Evolutionary conservation across 2,113 vertebrate species (phyloP), one percentile per base, ranked within the genome.

Genomic region (Chunga burmeisteri): DNA sequence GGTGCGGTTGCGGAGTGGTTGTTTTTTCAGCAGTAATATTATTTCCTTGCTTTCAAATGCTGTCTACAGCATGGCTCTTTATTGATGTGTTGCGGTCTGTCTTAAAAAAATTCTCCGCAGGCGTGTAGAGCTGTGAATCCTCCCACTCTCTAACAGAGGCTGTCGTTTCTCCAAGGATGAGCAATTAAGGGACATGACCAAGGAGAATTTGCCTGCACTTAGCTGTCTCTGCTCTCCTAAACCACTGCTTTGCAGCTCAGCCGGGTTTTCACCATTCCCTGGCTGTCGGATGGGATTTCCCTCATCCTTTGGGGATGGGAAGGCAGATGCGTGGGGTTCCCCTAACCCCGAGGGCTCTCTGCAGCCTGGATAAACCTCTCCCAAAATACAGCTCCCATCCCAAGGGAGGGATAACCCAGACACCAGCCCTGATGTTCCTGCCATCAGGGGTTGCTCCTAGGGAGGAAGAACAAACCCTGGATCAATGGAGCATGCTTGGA

Each of bases 181-280:
- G 40, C 6, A 22, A 13, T 70, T 25, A 40, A 56, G 30, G 80
- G 78, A 75, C 4, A 2, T 3, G 52, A 81, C 32, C 38, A 20
- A 63, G 65, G 91, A 62, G 67, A 9, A 34, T 55, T 29, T 27
- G 1, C 53, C 11, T 25, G 52, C 2, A 1, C 11, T 27, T 8
- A 1, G 29, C 65, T 52, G 29, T 15, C 36, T 10, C 52, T 11
- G 16, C 9, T 36, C 10, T 47, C 47, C 49, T 38, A 40, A 27
- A 3, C 15, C 42, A 9, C 7, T 18, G 6, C 12, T n/a, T 30
- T 18, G 73, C 66, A 40, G 56, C 53, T 50, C 71, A 3, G 30
- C 0, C 0, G 56, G 12, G 30, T 18, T 18, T 1, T 44, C 13
- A 0, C 36, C 13, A 0, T 14, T 16, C 75, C 79, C 3, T 47